These are phyloP conservation scores for Tetranychus cinnabarinus DNA, from an alignment of 1,140 invertebrate genomes.

Conservation along the genomic window DNA sequence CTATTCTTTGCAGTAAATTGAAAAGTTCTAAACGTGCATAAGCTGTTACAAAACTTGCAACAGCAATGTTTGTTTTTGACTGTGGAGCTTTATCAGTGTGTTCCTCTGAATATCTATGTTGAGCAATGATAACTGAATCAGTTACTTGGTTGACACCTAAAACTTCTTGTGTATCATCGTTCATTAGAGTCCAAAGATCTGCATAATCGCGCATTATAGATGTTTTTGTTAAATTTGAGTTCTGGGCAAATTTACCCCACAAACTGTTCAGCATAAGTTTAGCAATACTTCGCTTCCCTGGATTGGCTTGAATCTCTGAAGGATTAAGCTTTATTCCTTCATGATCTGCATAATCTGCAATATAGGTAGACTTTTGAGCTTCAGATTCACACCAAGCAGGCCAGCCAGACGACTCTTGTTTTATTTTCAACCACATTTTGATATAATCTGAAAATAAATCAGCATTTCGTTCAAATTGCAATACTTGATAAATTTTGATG, in stretches of 20 bases:
- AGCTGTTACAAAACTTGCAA: too few relatives aligned
- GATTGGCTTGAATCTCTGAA: neutral
- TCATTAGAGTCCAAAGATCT: too few relatives aligned
- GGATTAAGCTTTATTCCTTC: neutral
- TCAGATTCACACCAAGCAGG: neutral
- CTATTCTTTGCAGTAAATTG: too few relatives aligned
- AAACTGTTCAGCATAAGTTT: constrained; percentile 15
- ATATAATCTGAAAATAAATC: neutral
- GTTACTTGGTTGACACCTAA: too few relatives aligned
- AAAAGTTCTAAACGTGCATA: too few relatives aligned
- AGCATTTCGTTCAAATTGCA: neutral
- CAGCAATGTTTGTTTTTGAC: too few relatives aligned
- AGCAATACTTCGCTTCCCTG: neutral
- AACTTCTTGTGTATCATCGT: too few relatives aligned
- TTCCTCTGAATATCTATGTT: too few relatives aligned
- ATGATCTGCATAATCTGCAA: neutral
- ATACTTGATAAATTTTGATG: neutral
- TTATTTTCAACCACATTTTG: neutral
- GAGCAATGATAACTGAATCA: too few relatives aligned
- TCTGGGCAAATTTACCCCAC: constrained; percentile 18
- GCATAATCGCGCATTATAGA: constrained; percentile 11
- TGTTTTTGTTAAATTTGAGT: constrained; percentile 15
- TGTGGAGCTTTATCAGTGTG: too few relatives aligned
- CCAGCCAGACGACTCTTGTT: neutral
- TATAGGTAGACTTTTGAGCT: neutral